Evolutionary conservation across 2,113 vertebrate genomes (phyloP).

Genomic region (Hemiprocne comata): DNA sequence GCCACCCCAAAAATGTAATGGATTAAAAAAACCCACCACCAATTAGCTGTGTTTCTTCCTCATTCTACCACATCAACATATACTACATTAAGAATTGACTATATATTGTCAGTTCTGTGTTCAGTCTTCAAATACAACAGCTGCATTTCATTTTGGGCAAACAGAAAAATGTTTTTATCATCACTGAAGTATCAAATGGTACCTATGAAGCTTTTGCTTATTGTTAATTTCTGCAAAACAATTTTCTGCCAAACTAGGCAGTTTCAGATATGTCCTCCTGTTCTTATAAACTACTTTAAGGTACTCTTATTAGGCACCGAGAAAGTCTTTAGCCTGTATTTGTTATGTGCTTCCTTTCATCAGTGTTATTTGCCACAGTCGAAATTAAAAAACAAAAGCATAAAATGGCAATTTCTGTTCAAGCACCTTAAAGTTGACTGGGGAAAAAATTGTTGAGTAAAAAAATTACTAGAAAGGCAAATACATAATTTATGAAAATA

Average conservation of each 20-base stretch:
- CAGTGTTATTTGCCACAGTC: background rate
- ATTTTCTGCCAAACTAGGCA: background rate
- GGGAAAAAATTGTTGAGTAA: rapidly evolving
- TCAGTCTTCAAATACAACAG: background rate
- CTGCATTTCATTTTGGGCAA: background rate
- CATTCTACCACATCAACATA: background rate
- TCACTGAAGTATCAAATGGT: background rate
- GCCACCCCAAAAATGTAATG: background rate
- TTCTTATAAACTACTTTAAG: background rate
- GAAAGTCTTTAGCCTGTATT: background rate
- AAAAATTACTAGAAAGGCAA: background rate
- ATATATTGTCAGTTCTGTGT: background rate
- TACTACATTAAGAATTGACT: background rate
- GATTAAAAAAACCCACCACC: background rate
- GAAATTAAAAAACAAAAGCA: background rate
- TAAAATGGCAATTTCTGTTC: background rate
- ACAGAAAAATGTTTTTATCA: background rate
- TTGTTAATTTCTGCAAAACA: background rate
- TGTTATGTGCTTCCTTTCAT: background rate
- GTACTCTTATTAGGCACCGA: background rate
- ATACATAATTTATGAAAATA: background rate
- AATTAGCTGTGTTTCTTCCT: background rate
- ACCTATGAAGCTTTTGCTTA: background rate
- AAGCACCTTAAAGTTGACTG: background rate
- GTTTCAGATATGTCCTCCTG: background rate